Percentiles rank a stretch among this genome's conserved stretches.
phyloP scores from a whole-genome alignment of 1,140 invertebrate species.

The Teleopsis dalmanni region DNA sequence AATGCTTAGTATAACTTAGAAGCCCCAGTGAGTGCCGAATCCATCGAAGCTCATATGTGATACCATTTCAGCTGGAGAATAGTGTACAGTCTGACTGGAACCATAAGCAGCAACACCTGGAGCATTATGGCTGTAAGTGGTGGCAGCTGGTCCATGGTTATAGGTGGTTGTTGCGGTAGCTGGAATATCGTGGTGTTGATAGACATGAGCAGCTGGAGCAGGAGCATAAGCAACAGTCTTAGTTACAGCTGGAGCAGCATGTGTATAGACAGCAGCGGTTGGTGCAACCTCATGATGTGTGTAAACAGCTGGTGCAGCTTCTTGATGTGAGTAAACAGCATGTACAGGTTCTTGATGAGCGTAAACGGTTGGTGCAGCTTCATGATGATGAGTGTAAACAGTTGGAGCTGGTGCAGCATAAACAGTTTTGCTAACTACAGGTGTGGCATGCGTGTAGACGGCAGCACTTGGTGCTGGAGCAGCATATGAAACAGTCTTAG shows the following conservation, averaged over 20 bases:
- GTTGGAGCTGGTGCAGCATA: slow-evolving; percentile 24
- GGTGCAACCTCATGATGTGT: slow-evolving; percentile 12
- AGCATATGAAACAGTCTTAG: slow-evolving; percentile 20
- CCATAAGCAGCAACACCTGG: slow-evolving; percentile 44
- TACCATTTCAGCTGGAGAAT: slow-evolving; percentile 49
- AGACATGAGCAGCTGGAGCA: slow-evolving; percentile 7
- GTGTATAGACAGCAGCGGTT: slow-evolving; percentile 21
- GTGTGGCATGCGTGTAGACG: slow-evolving; percentile 48
- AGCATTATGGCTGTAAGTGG: slow-evolving; percentile 40
- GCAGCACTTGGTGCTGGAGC: slow-evolving; percentile 32
- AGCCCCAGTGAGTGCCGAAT: slow-evolving; percentile 48
- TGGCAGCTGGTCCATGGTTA: slow-evolving; percentile 33
- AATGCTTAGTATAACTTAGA: slow-evolving; percentile 31
- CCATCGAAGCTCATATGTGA: slow-evolving; percentile 50
- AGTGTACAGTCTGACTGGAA: slow-evolving; percentile 40
- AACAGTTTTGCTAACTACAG: slow-evolving; percentile 16
- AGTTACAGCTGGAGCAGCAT: slow-evolving; percentile 21
- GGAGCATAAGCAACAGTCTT: neutral
- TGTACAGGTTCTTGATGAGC: slow-evolving; percentile 9
- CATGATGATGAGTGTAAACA: slow-evolving; percentile 27
- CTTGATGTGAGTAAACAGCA: slow-evolving; percentile 10
- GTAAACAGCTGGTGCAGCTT: slow-evolving; percentile 13
- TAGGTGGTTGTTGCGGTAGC: slow-evolving; percentile 30
- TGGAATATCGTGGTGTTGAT: slow-evolving; percentile 13
- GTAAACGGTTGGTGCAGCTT: slow-evolving; percentile 27